Evolutionary conservation across 2,113 vertebrate genomes (phyloP).

Genomic region (Psettodes erumei): DNA sequence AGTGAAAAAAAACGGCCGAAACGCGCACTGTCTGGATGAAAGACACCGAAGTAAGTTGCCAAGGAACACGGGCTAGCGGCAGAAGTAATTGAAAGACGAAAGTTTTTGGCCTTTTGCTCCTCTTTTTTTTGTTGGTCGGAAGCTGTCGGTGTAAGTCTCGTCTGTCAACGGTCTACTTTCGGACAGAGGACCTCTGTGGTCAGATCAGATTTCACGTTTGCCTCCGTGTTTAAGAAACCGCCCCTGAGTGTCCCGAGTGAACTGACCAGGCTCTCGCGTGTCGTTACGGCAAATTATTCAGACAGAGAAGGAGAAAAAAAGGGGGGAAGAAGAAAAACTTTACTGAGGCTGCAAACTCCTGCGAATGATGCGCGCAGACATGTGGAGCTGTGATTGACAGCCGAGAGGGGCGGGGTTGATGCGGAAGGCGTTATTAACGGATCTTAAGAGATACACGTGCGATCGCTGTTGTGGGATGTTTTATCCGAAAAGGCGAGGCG

Average conservation of each 20-base stretch:
- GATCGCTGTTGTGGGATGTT: not conserved
- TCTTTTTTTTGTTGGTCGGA: not conserved
- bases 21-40: constrained; percentile 44
- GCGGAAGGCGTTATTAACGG: not conserved
- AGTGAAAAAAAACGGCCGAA: constrained; percentile 60
- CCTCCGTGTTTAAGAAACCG: constrained; percentile 47
- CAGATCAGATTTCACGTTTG: constrained; percentile 68
- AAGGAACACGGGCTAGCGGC: fast-evolving
- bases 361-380: constrained; percentile 3
- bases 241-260: constrained; percentile 34
- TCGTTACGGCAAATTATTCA: constrained; percentile 2
- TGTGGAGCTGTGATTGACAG: constrained; percentile 52
- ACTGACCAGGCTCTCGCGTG: constrained; percentile 18
- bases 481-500: not conserved
- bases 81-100: not conserved
- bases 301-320: not conserved
- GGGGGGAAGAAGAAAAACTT: not conserved
- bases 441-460: not conserved
- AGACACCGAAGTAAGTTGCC: constrained; percentile 63
- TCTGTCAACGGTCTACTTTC: not conserved
- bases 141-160: not conserved
- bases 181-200: constrained; percentile 17
- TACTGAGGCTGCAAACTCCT: not conserved
- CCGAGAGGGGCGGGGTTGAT: constrained; percentile 51
- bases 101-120: not conserved